Evolutionary conservation across 2,797 vertebrate genomes (phyloP).

Genomic region (Streptopelia turtur): DNA sequence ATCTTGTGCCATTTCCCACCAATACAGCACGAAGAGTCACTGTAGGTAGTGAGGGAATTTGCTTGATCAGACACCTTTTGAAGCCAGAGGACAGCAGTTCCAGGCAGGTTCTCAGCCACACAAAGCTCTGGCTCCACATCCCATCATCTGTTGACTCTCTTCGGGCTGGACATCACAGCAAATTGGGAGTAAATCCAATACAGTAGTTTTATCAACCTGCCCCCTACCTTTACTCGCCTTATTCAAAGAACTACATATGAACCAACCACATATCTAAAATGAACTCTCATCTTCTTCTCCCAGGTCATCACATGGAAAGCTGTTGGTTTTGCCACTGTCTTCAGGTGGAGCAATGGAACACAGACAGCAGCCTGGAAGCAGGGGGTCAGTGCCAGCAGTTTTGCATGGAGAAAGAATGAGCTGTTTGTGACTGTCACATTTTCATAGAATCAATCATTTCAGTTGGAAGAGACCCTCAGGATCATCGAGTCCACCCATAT

Average conservation of each 20-base stretch:
- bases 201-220: not conserved
- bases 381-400: not conserved
- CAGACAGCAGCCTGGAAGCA: not conserved
- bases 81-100: not conserved
- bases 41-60: not conserved
- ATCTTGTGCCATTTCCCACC: not conserved
- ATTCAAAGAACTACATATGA: accelerated
- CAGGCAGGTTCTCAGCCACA: not conserved
- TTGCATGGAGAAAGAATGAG: not conserved
- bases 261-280: not conserved
- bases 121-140: not conserved
- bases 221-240: not conserved
- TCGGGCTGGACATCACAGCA: not conserved
- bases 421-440: not conserved
- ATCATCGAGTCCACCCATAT: too few relatives aligned
- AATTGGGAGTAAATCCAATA: not conserved
- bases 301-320: not conserved
- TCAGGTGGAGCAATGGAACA: accelerated
- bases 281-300: not conserved
- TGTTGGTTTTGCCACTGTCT: not conserved
- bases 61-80: not conserved
- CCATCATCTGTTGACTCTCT: not conserved
- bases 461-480: too few relatives aligned
- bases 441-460: too few relatives aligned
- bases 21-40: not conserved